Conservation (phyloP, 1,140 invertebrate species). For the Drosophila murphyi region DNA sequence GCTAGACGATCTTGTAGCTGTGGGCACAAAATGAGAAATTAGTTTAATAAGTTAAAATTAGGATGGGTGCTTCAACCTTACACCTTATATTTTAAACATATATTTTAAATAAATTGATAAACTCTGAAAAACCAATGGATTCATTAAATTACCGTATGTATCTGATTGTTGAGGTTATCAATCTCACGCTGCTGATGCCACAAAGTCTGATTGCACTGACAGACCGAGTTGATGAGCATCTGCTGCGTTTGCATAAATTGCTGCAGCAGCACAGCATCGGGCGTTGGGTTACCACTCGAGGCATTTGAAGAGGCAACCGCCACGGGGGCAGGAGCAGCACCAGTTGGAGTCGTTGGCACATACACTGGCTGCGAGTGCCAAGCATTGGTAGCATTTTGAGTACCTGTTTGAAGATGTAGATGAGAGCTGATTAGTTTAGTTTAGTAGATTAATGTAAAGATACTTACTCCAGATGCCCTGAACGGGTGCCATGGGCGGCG, state of each 20-base stretch:
- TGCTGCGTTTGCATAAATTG: constrained; percentile 87
- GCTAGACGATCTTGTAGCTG: constrained; percentile 79
- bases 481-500: constrained; percentile 78
- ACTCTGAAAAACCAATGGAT: too few relatives aligned
- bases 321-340: constrained; percentile 5
- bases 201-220: constrained; percentile 87
- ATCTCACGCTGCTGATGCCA: constrained; percentile 88
- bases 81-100: too few relatives aligned
- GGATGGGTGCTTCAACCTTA: too few relatives aligned
- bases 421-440: not conserved
- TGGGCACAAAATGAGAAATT: not conserved
- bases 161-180: constrained; percentile 79
- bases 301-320: constrained; percentile 56
- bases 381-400: constrained; percentile 45
- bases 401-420: constrained; percentile 13
- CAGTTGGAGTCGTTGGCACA: constrained; percentile 24
- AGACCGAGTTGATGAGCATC: constrained; percentile 87
- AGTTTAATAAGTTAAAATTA: not conserved
- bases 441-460: not conserved
- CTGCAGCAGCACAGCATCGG: constrained; percentile 84
- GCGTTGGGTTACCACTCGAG: constrained; percentile 45
- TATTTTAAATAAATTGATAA: too few relatives aligned
- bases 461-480: constrained; percentile 72
- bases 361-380: constrained; percentile 61
- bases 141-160: constrained; percentile 62